Evolutionary conservation across 1,140 invertebrate genomes (phyloP), one percentile per base, ranked within the genome.

Genomic region (Micrasema minimum): DNA sequence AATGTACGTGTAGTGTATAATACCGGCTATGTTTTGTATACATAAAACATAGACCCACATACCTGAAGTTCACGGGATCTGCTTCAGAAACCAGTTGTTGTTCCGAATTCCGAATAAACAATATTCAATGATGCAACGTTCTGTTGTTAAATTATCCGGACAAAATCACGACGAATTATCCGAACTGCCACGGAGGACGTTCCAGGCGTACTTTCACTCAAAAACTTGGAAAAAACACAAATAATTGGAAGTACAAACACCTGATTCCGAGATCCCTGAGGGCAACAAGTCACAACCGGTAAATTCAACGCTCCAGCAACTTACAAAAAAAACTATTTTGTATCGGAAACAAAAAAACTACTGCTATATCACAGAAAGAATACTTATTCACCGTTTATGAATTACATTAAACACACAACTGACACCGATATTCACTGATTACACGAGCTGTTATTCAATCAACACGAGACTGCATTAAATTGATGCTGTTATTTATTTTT

Each of bases 211-310:
- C 43, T 31, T 48, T 64, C 59, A 64, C 59, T 64, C 22, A 46
- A 64, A 64, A 45, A 20, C 22, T 31, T 38, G 43, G 20, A n/a
- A 4, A 45, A 62, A 62, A 46, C 59, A 64, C 43, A 45, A 59
- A 38, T 59, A 10, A 51, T 62, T 20, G 12, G 26, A 37, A 38
- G 35, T 64, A 46, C 26, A 11, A 20, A 64, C 59, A 64, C 59
- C 59, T 64, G 59, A 64, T 16, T 46, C 43, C 5, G n/a, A 10
- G 38, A 38, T 16, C 35, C 51, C 26, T 35, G 9, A 26, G 59
- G 59, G 59, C 59, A 64, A 64, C 59, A 64, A 64, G 59, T 64
- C 45, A 46, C 20, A 64, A 64, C 59, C 59, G 59, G 59, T 64
- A 64, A 45, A 45, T 22, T 23, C 22, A 35, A 14, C 41, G 59